Conservation (phyloP, 2,113 vertebrate genomes). For the Tenrec ecaudatus region DNA sequence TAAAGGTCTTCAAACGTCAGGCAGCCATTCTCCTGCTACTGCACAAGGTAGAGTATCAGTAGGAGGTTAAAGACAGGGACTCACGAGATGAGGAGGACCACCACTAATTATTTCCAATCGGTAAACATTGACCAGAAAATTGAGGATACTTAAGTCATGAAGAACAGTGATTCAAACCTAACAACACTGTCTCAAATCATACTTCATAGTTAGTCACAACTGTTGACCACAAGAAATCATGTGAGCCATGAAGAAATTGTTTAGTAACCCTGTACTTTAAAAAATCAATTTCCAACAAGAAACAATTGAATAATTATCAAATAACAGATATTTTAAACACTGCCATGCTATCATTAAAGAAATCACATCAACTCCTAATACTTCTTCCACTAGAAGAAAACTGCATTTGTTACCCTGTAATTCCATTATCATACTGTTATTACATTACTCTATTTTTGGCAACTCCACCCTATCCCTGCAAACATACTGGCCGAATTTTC, state of each 20-base stretch:
- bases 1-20: constrained; percentile 64
- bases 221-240: constrained; percentile 41
- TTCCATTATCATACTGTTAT: constrained; percentile 38
- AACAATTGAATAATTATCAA: constrained; percentile 67
- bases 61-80: neutral
- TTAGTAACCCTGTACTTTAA: neutral
- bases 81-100: neutral
- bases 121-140: constrained; percentile 43
- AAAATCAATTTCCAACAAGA: constrained; percentile 64
- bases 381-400: constrained; percentile 50
- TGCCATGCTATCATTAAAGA: constrained; percentile 71
- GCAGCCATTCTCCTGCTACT: constrained; percentile 67
- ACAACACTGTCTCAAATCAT: constrained; percentile 43
- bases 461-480: neutral
- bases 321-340: constrained; percentile 66
- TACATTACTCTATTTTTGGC: constrained; percentile 16
- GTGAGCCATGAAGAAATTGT: constrained; percentile 51
- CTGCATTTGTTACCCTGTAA: constrained; percentile 40
- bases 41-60: neutral
- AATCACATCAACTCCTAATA: constrained; percentile 58
- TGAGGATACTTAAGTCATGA: neutral
- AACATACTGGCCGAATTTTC: constrained; percentile 5
- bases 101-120: constrained; percentile 70
- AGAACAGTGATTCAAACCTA: neutral
- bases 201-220: neutral